These are phyloP conservation scores for Chinchilla lanigera DNA, from an alignment of 2,113 vertebrate genomes.

Conservation along the genomic window DNA sequence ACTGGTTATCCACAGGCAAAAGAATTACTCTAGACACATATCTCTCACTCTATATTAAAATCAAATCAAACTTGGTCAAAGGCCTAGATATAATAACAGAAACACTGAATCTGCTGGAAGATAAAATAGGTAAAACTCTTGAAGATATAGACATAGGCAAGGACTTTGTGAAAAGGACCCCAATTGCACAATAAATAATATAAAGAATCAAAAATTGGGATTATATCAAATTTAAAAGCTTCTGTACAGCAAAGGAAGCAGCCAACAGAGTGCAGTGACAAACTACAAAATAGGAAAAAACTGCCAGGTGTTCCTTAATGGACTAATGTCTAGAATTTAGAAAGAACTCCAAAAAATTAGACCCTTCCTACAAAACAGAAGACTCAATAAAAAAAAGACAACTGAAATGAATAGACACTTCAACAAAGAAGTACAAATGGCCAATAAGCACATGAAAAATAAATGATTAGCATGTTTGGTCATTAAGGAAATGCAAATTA, in stretches of 20 bases:
- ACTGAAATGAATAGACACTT: neutral
- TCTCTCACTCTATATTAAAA: neutral
- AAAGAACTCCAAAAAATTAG: neutral
- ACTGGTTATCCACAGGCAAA: neutral
- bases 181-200: neutral
- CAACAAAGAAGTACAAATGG: neutral
- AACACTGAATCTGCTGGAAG: neutral
- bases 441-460: neutral
- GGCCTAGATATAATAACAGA: neutral
- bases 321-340: neutral
- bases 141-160: neutral
- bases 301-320: neutral
- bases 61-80: neutral
- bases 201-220: neutral
- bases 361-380: neutral
- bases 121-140: neutral
- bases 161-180: neutral
- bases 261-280: neutral
- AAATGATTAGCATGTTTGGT: neutral
- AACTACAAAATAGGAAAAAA: neutral
- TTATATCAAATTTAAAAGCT: neutral
- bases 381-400: neutral
- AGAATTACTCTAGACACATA: neutral
- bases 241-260: neutral
- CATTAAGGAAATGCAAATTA: neutral